Base-by-base conservation (phyloP, 37 sponge, comb jelly and placozoan genomes). In the Halisarca cf. caerulea region DNA sequence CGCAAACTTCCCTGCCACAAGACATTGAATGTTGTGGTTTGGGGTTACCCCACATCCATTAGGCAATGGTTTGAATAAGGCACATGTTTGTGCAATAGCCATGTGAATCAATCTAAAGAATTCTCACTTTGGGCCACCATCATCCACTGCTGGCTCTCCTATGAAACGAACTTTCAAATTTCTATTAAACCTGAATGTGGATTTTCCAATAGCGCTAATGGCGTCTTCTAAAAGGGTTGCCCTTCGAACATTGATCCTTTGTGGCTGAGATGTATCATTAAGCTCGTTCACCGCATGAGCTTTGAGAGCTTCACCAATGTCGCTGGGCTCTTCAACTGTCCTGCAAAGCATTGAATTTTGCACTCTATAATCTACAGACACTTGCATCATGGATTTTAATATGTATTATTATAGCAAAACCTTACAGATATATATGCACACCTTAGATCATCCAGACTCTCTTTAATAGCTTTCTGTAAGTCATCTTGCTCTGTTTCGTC, bases 71-170 rank as follows among this genome's bases (percentile, higher is more conserved):
- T 17, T 55, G 57, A 55, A 55, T 55, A 55, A 17, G 17, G 57
- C 57, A 20, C 17, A 55, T 11, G 57, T 17, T 17, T 55, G 11
- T 55, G 57, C 57, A 11, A 55, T 55, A 17, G n/a, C n/a, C n/a
- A 55, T 55, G 57, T 55, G 17, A 20, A 55, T 11, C 57, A 55
- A 20, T 20, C 17, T 17, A 11, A 20, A 55, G 17, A 55, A 55
- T 20, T 20, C 57, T 55, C 68, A 9, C 23, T n/a, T 66, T 18
- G 68, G 68, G 9, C 68, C 28, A 8, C 68, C 68, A 25, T 66
- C 68, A 66, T 66, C 68, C 9, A 66, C 68, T 66, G 68, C 68
- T 25, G 68, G 68, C 68, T 66, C 68, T 25, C 68, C 68, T 9
- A n/a, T 66, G 28, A n/a, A 66, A 8, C 68, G 14, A 15, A n/a